phyloP scores from a whole-genome alignment of 2,888 invertebrate species.

The Syrphus vitripennis region DNA sequence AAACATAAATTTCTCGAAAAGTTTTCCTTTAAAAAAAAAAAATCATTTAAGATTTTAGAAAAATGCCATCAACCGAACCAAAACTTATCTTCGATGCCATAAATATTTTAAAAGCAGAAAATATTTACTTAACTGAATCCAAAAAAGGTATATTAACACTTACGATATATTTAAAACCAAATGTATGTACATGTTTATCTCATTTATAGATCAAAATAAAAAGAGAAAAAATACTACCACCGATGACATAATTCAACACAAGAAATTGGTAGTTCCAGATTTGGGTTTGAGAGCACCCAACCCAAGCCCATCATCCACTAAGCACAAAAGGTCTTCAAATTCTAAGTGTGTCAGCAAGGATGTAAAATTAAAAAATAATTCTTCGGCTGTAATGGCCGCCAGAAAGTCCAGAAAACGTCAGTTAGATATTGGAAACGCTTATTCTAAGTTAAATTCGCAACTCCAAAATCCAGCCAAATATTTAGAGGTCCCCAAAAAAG shows the following conservation, averaged over 20 bases:
- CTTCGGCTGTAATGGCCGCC: neutral
- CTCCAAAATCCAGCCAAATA: neutral
- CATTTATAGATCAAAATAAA: neutral
- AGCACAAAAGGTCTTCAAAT: neutral
- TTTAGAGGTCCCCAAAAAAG: neutral
- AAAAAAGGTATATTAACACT: neutral
- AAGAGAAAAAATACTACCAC: slow-evolving; percentile 42
- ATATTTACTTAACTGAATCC: neutral
- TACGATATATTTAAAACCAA: neutral
- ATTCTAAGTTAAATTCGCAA: neutral
- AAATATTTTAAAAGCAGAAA: neutral
- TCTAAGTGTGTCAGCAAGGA: neutral
- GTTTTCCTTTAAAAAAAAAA: neutral
- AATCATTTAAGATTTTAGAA: neutral
- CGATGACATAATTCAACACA: slow-evolving; percentile 65
- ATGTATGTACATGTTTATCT: neutral
- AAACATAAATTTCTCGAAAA: neutral
- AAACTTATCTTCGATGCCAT: slow-evolving; percentile 29
- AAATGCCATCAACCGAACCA: slow-evolving; percentile 44
- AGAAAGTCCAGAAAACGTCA: slow-evolving; percentile 7
- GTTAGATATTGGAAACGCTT: slow-evolving; percentile 2
- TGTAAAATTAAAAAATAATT: neutral
- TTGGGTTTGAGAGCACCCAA: neutral
- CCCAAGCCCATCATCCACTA: neutral
- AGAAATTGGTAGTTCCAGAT: slow-evolving; percentile 8